phyloP scores from a whole-genome alignment of 1,140 invertebrate genomes.

The Drosophila yakuba region DNA sequence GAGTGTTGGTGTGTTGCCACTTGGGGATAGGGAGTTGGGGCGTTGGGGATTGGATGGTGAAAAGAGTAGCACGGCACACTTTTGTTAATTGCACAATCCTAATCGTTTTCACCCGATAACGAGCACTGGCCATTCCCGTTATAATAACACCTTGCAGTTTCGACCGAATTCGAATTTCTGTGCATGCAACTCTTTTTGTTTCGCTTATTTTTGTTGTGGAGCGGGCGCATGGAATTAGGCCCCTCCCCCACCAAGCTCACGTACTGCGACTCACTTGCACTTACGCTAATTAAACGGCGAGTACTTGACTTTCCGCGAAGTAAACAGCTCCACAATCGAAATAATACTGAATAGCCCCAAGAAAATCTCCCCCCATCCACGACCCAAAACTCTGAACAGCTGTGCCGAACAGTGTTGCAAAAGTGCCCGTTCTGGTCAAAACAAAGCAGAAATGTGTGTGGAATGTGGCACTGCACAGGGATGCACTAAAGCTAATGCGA shows the following conservation, averaged over 20 bases:
- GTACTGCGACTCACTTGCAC: conserved; percentile 52
- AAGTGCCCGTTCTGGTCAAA: conserved; percentile 34
- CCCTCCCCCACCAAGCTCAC: conserved; percentile 12
- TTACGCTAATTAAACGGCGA: conserved; percentile 58
- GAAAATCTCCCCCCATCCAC: background rate
- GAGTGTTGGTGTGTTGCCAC: conserved; percentile 16
- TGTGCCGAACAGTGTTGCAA: conserved; percentile 48
- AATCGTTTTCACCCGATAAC: conserved; percentile 54
- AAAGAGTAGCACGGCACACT: conserved; percentile 46
- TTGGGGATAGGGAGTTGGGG: conserved; percentile 1
- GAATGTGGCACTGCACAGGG: conserved; percentile 21
- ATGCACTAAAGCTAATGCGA: background rate
- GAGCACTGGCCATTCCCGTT: conserved; percentile 15
- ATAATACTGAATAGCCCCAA: conserved; percentile 42
- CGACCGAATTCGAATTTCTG: conserved; percentile 57
- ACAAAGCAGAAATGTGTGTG: conserved; percentile 40
- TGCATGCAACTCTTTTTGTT: conserved; percentile 54
- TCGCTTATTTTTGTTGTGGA: conserved; percentile 29
- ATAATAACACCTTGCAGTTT: conserved; percentile 68
- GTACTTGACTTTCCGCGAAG: conserved; percentile 30
- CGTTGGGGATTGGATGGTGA: conserved; percentile 1
- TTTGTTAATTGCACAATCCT: conserved; percentile 71
- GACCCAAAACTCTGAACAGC: conserved; percentile 42
- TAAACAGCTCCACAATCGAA: conserved; percentile 45
- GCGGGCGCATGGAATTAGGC: conserved; percentile 22